A percentile compares a stretch with the other conserved stretches of the same genome.
Evolutionary conservation across 2,113 vertebrate species (phyloP).

Genomic region (Sapajus apella): DNA sequence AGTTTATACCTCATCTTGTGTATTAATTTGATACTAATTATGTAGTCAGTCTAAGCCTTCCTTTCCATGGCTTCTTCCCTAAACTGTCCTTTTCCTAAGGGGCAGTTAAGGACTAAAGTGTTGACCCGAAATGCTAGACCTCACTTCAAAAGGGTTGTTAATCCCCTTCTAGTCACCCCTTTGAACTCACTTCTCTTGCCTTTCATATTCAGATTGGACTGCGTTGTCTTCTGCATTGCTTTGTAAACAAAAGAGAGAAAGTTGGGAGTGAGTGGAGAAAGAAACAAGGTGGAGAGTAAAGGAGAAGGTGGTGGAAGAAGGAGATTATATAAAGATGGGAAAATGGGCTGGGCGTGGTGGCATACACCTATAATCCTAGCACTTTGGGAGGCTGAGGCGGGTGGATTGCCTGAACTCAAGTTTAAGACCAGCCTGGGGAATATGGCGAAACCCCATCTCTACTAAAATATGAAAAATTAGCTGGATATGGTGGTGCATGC

Average conservation of each 20-base stretch:
- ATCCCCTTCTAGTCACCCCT: neutral
- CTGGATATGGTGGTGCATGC: no score
- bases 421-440: no score
- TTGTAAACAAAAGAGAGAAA: neutral
- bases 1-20: constrained; percentile 74
- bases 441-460: no score
- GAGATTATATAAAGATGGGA: neutral
- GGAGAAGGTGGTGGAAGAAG: no score
- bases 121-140: neutral
- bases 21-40: constrained; percentile 71
- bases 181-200: neutral
- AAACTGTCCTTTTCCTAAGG: neutral
- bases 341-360: no score
- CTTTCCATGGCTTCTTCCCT: constrained; percentile 38
- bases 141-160: neutral
- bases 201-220: neutral
- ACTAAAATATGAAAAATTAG: no score
- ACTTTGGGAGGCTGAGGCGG: no score
- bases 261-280: neutral
- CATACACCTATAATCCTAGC: no score
- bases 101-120: neutral
- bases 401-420: no score
- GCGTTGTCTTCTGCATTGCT: neutral
- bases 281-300: neutral
- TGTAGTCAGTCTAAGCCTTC: constrained; percentile 66